Evolutionary conservation across 2,888 invertebrate genomes (phyloP), one percentile per base, ranked within the genome.

Genomic region (Timandra comae): DNA sequence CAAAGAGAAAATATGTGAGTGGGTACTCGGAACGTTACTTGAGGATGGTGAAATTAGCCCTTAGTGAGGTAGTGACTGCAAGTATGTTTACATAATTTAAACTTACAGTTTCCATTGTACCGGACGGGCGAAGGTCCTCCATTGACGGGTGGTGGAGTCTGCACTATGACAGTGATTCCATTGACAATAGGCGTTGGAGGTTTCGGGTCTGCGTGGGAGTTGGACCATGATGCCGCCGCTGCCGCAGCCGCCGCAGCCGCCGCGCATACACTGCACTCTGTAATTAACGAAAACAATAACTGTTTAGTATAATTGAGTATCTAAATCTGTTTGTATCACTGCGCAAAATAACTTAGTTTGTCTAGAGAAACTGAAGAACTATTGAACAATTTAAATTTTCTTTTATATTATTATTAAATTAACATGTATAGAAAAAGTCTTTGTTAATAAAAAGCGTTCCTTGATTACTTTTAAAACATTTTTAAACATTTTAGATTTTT

Each of bases 211-310:
- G 63, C 66, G 10, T 74, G 68, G 71, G 63, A 13, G 65, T 60
- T 28, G 60, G 67, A 29, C 73, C 72, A 33, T 58, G 84, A 82
- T 2, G 82, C 74, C 9, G 79, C 79, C 20, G 80, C 80, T 7
- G 80, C 81, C n/a, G 81, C 79, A 7, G 82, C 82, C 9, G 81
- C 82, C 28, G 81, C 84, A 19, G 84, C 84, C 27, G 84, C 85
- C 33, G 82, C 84, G 42, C 84, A 84, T 3, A 81, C 84, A 43
- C 73, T 80, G 63, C 85, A 82, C 59, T 81, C 82, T 81, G 71
- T 0, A 62, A 69, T 16, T 2, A 36, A 27, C 27, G 33, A 36
- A 41, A 32, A 38, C 2, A 31, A 27, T 12, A 12, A 9, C 12
- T 3, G 11, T 35, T 27, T 35, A 13, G 6, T 12, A 12, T 9